Base-by-base conservation (phyloP, 2,888 invertebrate species). In the Aphidoletes aphidimyza region DNA sequence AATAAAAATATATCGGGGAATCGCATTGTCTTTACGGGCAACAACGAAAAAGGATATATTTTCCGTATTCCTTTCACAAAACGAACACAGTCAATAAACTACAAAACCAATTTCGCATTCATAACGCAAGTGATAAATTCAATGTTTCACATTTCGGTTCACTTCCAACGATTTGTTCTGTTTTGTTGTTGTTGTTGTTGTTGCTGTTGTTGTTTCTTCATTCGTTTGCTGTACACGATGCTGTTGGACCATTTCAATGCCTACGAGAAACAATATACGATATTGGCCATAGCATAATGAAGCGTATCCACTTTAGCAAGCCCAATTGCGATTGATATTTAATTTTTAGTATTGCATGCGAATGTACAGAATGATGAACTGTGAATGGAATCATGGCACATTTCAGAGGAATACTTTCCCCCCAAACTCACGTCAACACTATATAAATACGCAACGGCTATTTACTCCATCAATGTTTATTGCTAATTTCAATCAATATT, bases 71-170 rank as follows among this genome's bases (percentile, higher is more conserved):
- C 30, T 30, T 30, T 30, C 69, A 69, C 30, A 69, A 54, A 26
- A 3, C 54, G 8, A 69, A 69, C n/a, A 30, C 69, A 34, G 30
- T 14, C 69, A 69, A 69, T 69, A 69, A 69, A 69, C 69, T 30
- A 69, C 69, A 69, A 69, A 69, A 69, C 30, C 69, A 69, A 69
- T 69, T 69, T 69, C 69, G 30, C 14, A 69, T 69, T 69, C 69
- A 69, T 69, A 69, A 69, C 34, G 69, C 69, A 69, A 69, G 34
- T 69, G 30, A 69, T 69, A 69, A 69, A 69, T 69, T 69, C 69
- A 69, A 69, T 69, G 69, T 69, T 69, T 69, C 69, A 69, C 30
- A 69, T 69, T 69, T 69, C 69, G 69, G 69, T 69, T 69, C 69
- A 34, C 14, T 30, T 69, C 69, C 26, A 30, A 54, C 54, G 54